A percentile compares a stretch with the other conserved stretches of the same genome.
These are phyloP conservation scores for Aviceda subcristata DNA, from an alignment of 2,113 vertebrate species.

Conservation along the genomic window DNA sequence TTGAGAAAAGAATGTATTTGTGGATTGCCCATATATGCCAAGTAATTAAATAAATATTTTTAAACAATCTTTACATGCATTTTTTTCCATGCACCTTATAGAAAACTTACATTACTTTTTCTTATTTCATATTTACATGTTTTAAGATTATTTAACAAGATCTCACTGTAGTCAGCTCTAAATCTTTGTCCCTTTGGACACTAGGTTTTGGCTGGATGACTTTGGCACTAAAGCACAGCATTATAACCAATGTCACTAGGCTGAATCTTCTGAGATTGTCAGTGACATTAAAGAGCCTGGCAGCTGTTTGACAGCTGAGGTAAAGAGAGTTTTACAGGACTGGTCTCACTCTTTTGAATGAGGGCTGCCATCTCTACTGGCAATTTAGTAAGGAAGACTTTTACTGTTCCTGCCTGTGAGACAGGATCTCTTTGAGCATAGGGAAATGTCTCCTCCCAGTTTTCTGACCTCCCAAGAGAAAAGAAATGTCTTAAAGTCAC, in stretches of 20 bases:
- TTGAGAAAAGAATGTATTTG: neutral
- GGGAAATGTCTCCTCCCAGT: neutral
- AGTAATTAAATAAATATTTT: neutral
- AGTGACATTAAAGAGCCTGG: neutral
- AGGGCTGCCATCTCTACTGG: neutral
- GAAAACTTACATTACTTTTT: neutral
- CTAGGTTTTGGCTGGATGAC: neutral
- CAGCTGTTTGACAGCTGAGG: neutral
- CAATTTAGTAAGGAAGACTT: neutral
- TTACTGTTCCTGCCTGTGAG: neutral
- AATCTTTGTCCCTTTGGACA: neutral
- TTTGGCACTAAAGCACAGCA: neutral
- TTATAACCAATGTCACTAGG: neutral
- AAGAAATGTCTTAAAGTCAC: neutral
- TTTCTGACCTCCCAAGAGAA: neutral
- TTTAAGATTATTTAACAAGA: neutral
- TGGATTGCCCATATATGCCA: neutral
- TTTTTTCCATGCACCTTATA: neutral
- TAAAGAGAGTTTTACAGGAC: neutral
- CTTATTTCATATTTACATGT: neutral
- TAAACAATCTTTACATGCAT: neutral
- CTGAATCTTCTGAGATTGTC: neutral
- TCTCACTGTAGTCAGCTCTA: neutral
- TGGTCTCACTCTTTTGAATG: neutral
- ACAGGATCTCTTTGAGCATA: neutral